Base-by-base conservation (phyloP, 2,113 vertebrate species). In the Alouatta palliata region DNA sequence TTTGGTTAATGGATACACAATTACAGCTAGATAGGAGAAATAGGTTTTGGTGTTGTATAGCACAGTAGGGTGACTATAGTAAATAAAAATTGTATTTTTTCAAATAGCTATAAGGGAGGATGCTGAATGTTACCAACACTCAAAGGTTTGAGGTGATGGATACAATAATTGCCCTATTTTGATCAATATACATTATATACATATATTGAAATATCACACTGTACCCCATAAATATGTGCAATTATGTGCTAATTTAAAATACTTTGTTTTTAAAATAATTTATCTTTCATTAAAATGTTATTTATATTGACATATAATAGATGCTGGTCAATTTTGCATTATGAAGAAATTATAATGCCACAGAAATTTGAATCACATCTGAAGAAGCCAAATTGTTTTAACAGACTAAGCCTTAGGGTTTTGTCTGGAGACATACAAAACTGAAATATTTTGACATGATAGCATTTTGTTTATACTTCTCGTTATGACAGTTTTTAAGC, bases 391-490 rank as follows among this genome's bases (percentile, higher is more conserved):
- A 2, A 80, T 83, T 68, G 20, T 89, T 89, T 82, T 88, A 45
- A 96, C 11, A 90, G n/a, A 68, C 49, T 8, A 9, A 49, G 2
- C 45, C 8, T 76, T 94, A n/a, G 30, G 43, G 8, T 56, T 95
- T 88, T 75, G 19, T 87, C 54, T 47, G 19, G 2, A 19, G 1
- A 27, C 30, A 54, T 61, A 54, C 43, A 86, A 79, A 81, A 77
- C 40, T 77, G 27, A 96, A 47, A 64, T 58, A 90, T 43, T 95
- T 84, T 77, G 77, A 85, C 23, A 71, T 85, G 20, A 27, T 32
- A 66, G 45, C 32, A 40, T 84, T 91, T 77, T 61, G 35, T 3
- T 87, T 96, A 97, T 91, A 86, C 23, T 71, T 90, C 11, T 90
- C 6, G 71, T 77, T 73, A 75, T 2, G 35, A 19, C 25, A 66